Conservation (phyloP, 2,888 invertebrate species). For the Microctonus brassicae region DNA sequence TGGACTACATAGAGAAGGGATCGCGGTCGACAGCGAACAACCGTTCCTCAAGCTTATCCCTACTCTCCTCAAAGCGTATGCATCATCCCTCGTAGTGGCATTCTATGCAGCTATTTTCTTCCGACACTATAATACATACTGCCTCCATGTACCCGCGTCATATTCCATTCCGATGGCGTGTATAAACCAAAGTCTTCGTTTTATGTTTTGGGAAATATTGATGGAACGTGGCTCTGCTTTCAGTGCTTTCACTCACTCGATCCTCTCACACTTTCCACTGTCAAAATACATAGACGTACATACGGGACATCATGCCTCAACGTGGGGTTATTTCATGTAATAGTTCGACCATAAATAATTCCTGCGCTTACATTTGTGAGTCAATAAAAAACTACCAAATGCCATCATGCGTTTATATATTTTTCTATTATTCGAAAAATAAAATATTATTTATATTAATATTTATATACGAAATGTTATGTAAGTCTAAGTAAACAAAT, state of each 20-base stretch:
- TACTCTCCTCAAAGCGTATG: conserved; percentile 36
- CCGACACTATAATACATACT: neutral
- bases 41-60: conserved; percentile 47
- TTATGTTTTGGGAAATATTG: conserved; percentile 58
- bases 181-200: conserved; percentile 50
- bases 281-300: conserved; percentile 35
- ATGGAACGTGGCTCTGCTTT: conserved; percentile 53
- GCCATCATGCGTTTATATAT: neutral
- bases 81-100: conserved; percentile 23
- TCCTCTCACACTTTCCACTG: conserved; percentile 13
- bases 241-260: conserved; percentile 38
- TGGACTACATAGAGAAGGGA: conserved; percentile 39
- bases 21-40: conserved; percentile 25
- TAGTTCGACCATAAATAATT: conserved; percentile 44
- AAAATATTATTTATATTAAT: neutral
- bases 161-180: conserved; percentile 57
- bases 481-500: too few species aligned
- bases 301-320: conserved; percentile 41
- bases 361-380: conserved; percentile 9
- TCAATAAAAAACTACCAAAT: conserved; percentile 1
- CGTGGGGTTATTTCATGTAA: conserved; percentile 42
- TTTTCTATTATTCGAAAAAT: neutral
- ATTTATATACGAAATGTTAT: neutral
- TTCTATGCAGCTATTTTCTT: conserved; percentile 4
- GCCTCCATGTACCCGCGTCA: conserved; percentile 44